Evolutionary conservation across 2,888 invertebrate genomes (phyloP).

Genomic region (Andrena bicolor): DNA sequence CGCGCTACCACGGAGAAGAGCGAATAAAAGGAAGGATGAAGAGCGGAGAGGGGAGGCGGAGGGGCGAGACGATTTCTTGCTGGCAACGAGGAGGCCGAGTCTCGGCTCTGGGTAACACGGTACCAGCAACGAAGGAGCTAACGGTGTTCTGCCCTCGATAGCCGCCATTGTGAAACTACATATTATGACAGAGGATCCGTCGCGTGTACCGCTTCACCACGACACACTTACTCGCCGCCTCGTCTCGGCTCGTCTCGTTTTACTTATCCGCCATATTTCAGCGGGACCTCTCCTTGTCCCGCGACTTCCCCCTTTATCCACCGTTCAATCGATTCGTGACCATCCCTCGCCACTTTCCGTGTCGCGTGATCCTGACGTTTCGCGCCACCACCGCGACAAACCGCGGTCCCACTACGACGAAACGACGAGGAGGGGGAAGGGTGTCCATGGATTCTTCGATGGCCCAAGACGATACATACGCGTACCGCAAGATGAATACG

Average conservation of each 20-base stretch:
- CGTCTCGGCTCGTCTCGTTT: constrained; percentile 73
- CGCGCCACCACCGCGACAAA: neutral
- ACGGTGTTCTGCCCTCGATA: constrained; percentile 83
- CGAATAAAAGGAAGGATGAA: constrained; percentile 5
- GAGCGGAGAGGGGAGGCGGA: constrained; percentile 28
- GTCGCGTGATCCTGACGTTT: constrained; percentile 13
- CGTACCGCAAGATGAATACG: too few relatives aligned
- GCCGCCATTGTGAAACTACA: constrained; percentile 83
- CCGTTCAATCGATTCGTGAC: neutral
- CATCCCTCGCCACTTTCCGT: constrained; percentile 31
- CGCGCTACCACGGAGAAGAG: constrained; percentile 15
- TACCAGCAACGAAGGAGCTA: constrained; percentile 80
- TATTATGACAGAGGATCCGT: constrained; percentile 82
- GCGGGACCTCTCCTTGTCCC: constrained; percentile 11
- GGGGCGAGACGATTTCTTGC: constrained; percentile 59
- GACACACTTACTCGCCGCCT: constrained; percentile 78
- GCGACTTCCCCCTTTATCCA: constrained; percentile 18
- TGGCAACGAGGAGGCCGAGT: constrained; percentile 40
- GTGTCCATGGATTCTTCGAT: too few relatives aligned
- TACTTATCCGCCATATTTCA: constrained; percentile 68
- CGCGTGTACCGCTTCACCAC: constrained; percentile 80
- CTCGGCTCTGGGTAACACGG: constrained; percentile 77
- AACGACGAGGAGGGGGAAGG: too few relatives aligned
- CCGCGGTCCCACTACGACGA: too few relatives aligned
- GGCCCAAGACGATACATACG: too few relatives aligned